phyloP scores from a whole-genome alignment of 2,797 vertebrate genomes.

The Vespertilio murinus region DNA sequence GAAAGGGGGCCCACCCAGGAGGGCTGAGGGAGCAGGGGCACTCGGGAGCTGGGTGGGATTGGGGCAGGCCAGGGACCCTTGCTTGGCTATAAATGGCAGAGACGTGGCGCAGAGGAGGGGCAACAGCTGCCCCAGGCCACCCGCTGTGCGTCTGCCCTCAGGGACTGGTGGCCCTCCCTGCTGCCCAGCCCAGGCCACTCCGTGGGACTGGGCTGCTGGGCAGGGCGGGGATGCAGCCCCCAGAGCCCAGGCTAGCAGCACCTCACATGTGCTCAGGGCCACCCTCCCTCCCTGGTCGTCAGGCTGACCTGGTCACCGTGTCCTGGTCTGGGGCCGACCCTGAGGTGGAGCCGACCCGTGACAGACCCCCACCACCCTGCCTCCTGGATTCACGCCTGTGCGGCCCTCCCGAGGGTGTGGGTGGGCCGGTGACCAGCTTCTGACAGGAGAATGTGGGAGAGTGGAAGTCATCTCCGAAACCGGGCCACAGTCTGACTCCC shows the following conservation, averaged over 20 bases:
- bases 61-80: fast-evolving
- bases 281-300: fast-evolving
- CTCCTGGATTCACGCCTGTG: fast-evolving
- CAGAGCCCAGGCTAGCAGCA: not conserved
- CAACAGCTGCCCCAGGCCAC: not conserved
- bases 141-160: fast-evolving
- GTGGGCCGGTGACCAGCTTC: fast-evolving
- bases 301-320: fast-evolving
- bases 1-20: not conserved
- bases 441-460: not conserved
- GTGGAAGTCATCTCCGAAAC: fast-evolving
- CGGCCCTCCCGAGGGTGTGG: fast-evolving
- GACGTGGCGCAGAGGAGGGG: fast-evolving
- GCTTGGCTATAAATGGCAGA: fast-evolving
- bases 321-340: fast-evolving
- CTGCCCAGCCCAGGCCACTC: not conserved
- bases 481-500: not conserved
- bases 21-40: not conserved
- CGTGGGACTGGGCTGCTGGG: not conserved
- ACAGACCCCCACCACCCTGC: not conserved
- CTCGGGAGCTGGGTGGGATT: fast-evolving
- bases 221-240: not conserved
- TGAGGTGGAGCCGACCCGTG: not conserved
- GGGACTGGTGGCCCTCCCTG: not conserved
- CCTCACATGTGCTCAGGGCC: not conserved